These are phyloP conservation scores for Drosophila melanosoma DNA, from an alignment of 2,888 invertebrate genomes.

Conservation along the genomic window DNA sequence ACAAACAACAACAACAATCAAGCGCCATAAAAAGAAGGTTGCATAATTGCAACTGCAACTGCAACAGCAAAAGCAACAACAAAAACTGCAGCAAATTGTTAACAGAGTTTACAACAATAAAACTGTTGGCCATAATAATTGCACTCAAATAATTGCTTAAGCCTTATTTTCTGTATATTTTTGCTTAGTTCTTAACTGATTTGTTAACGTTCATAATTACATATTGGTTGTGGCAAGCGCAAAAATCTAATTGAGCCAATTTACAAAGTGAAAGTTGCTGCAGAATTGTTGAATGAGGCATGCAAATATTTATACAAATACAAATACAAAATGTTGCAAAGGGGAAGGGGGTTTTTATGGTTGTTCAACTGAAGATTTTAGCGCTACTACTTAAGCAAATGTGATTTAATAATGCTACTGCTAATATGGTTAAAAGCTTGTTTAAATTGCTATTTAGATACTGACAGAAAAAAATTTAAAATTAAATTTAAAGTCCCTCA, in stretches of 20 bases:
- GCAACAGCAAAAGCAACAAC: slow-evolving; percentile 24
- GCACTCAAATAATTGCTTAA: slow-evolving; percentile 46
- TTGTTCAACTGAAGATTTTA: background rate
- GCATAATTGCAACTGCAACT: slow-evolving; percentile 63
- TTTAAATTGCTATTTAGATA: background rate
- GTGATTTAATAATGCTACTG: background rate
- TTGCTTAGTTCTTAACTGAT: slow-evolving; percentile 24
- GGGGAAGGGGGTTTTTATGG: background rate
- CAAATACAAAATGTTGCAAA: background rate
- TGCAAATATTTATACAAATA: background rate
- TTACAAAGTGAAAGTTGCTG: slow-evolving; percentile 11
- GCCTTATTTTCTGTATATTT: slow-evolving; percentile 20
- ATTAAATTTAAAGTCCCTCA: background rate
- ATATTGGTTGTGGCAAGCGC: slow-evolving; percentile 22
- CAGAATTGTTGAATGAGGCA: background rate
- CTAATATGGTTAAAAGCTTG: background rate
- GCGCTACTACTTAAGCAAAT: background rate
- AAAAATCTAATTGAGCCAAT: slow-evolving; percentile 27
- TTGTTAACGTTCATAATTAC: slow-evolving; percentile 23
- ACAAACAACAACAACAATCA: slow-evolving; percentile 2
- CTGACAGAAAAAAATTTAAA: background rate
- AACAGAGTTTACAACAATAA: slow-evolving; percentile 21
- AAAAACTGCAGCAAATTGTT: background rate
- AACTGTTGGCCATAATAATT: slow-evolving; percentile 46
- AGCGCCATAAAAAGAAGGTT: slow-evolving; percentile 57